Percentiles rank a stretch among this genome's conserved stretches.
Evolutionary conservation across 2,888 invertebrate species (phyloP).

Genomic region (Mesorhabditis sp.): DNA sequence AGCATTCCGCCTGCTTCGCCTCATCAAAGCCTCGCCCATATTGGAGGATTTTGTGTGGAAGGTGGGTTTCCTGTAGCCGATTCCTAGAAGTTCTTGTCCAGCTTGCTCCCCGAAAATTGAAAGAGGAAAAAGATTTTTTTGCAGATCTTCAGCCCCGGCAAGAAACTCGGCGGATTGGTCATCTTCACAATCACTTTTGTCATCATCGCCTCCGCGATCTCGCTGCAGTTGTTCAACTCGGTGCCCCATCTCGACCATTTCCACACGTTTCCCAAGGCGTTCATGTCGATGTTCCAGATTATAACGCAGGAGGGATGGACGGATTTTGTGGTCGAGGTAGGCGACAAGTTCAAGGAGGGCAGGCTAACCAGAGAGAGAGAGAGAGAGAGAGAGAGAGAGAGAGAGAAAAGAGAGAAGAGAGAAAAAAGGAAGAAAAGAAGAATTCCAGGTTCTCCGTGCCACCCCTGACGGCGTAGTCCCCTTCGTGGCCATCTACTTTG

Average conservation of each 20-base stretch:
- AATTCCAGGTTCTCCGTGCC: slow-evolving; percentile 66
- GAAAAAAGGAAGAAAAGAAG: no score
- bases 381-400: no score
- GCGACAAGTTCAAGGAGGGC: slow-evolving; percentile 62
- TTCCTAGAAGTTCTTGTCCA: not conserved
- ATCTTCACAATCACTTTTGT: slow-evolving; percentile 98
- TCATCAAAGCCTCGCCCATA: slow-evolving; percentile 97
- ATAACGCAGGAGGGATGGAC: slow-evolving; percentile 99
- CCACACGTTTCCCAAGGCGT: slow-evolving; percentile 95
- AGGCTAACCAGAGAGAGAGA: no score
- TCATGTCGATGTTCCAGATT: slow-evolving; percentile 99
- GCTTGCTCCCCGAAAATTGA: not conserved
- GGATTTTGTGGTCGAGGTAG: slow-evolving; percentile 98
- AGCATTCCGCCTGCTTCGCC: slow-evolving; percentile 80
- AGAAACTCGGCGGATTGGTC: slow-evolving; percentile 93
- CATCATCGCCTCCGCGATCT: slow-evolving; percentile 95
- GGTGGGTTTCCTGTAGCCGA: slow-evolving; percentile 50
- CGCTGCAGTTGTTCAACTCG: slow-evolving; percentile 97
- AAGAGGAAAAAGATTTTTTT: slow-evolving; percentile 60
- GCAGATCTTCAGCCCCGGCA: slow-evolving; percentile 75
- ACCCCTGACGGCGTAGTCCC: slow-evolving; percentile 41
- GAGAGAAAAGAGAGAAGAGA: no score
- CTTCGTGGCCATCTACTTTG: slow-evolving; percentile 92
- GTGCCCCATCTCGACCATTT: slow-evolving; percentile 90
- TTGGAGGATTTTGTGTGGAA: slow-evolving; percentile 83